Evolutionary conservation across 2,888 invertebrate genomes (phyloP), one percentile per base, ranked within the genome.

Genomic region (Euzetes globulus): DNA sequence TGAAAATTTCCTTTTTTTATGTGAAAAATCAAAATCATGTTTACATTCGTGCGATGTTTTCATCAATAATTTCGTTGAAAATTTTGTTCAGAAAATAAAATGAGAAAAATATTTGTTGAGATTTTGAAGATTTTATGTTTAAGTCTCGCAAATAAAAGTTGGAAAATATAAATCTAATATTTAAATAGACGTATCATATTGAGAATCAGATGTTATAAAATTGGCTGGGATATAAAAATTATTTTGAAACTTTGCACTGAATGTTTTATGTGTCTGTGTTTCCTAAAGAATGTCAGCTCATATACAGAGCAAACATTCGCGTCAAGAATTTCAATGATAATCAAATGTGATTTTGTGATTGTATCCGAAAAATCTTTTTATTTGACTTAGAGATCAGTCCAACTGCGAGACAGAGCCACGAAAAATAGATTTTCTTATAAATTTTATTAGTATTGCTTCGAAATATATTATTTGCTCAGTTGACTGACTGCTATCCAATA

Each of bases 271-370:
- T n/a, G n/a, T 4, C 33, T 33, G 33, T 33, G 11, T 11, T 7
- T 41, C 13, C 13, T 5, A 11, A 41, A 13, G 9, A 11, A 41
- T 41, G 41, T 41, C 41, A 41, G 41, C 41, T 41, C 41, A 41
- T 41, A 41, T 41, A 41, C 41, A n/a, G 19, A n/a, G 50, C 19
- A 50, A 50, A 50, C 25, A 60, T 25, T 60, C 27, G 60, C 22
- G 22, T 29, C 29, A 29, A 60, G 60, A 60, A 60, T 60, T 60
- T 60, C 60, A 60, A 60, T 60, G 60, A 60, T 60, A 60, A 60
- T 60, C 25, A 29, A 27, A 60, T 60, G 29, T 27, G 15, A 60
- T 41, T 41, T 41, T 41, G 1, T 41, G 41, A 41, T 41, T 41
- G 41, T 41, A 41, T 41, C 41, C 13, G 41, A 41, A 41, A 41